Percentiles rank a stretch among this genome's conserved stretches.
phyloP scores from a whole-genome alignment of 2,888 invertebrate genomes.

The Synanthedon formicaeformis region DNA sequence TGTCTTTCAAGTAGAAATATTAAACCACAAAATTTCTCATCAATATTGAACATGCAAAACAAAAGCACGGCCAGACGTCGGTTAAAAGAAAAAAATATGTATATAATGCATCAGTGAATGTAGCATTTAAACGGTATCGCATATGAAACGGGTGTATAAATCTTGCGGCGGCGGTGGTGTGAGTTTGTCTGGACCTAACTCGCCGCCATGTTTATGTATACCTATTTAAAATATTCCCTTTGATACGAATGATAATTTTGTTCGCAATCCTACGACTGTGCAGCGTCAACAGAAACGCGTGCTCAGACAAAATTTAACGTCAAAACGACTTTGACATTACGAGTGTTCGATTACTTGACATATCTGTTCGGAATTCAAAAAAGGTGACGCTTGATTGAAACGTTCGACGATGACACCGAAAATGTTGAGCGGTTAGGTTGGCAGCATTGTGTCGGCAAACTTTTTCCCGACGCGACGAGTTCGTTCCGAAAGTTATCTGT shows the following conservation, averaged over 20 bases:
- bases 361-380: no score
- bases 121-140: conserved; percentile 50
- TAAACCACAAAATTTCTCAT: conserved; percentile 6
- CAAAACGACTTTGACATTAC: no score
- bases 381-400: conserved; percentile 2
- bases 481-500: conserved; percentile 41
- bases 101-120: conserved; percentile 56
- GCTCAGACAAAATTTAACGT: no score
- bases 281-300: conserved; percentile 42
- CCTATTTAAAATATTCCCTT: conserved; percentile 70
- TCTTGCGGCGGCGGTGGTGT: conserved; percentile 45
- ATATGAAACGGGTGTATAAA: conserved; percentile 46
- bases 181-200: conserved; percentile 49
- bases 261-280: conserved; percentile 33
- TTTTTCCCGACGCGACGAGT: conserved; percentile 47
- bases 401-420: conserved; percentile 5
- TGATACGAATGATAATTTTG: conserved; percentile 68
- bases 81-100: conserved; percentile 34
- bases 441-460: conserved; percentile 42
- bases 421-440: conserved; percentile 8
- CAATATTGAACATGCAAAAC: conserved; percentile 45
- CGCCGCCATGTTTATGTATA: conserved; percentile 51
- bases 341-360: not conserved
- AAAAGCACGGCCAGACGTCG: conserved; percentile 43
- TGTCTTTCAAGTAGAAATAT: not conserved